Evolutionary conservation across 2,888 invertebrate genomes (phyloP).

Genomic region (Drosophila kanekoi): DNA sequence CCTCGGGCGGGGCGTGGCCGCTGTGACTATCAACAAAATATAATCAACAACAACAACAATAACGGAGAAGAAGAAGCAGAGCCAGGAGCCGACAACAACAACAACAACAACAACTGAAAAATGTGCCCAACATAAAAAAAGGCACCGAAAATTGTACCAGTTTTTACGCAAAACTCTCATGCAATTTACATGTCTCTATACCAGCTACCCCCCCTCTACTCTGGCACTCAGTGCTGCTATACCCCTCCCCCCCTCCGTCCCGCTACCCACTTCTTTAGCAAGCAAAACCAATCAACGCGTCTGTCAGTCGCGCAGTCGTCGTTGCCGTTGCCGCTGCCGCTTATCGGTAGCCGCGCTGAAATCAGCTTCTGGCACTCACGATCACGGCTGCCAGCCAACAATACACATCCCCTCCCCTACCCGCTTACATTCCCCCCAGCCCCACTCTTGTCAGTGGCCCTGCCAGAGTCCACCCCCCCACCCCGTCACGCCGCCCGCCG

Average conservation of each 20-base stretch:
- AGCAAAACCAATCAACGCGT: slow-evolving; percentile 83
- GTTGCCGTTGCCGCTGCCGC: slow-evolving; percentile 52
- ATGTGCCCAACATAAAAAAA: slow-evolving; percentile 18
- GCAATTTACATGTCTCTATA: slow-evolving; percentile 83
- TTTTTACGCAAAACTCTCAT: slow-evolving; percentile 43
- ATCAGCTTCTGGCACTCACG: slow-evolving; percentile 84
- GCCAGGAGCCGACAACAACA: not conserved
- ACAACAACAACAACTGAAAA: not conserved
- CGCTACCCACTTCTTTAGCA: slow-evolving; percentile 18
- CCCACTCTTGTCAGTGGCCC: not conserved
- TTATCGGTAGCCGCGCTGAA: slow-evolving; percentile 82
- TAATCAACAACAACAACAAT: slow-evolving; percentile 57
- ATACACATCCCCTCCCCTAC: slow-evolving; percentile 10
- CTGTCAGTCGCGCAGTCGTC: slow-evolving; percentile 69
- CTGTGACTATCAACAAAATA: slow-evolving; percentile 74
- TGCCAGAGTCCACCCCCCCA: not conserved
- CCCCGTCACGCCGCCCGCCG: slow-evolving; percentile 7
- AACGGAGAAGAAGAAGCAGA: not conserved
- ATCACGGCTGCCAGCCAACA: slow-evolving; percentile 51
- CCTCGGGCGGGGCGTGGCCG: slow-evolving; percentile 34
- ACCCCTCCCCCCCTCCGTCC: not conserved
- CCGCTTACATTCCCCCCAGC: not conserved
- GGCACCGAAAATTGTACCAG: slow-evolving; percentile 65
- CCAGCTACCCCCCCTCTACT: not conserved
- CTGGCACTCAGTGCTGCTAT: not conserved